These are phyloP conservation scores for Callocephalon fimbriatum DNA, from an alignment of 2,113 vertebrate species.

Conservation along the genomic window DNA sequence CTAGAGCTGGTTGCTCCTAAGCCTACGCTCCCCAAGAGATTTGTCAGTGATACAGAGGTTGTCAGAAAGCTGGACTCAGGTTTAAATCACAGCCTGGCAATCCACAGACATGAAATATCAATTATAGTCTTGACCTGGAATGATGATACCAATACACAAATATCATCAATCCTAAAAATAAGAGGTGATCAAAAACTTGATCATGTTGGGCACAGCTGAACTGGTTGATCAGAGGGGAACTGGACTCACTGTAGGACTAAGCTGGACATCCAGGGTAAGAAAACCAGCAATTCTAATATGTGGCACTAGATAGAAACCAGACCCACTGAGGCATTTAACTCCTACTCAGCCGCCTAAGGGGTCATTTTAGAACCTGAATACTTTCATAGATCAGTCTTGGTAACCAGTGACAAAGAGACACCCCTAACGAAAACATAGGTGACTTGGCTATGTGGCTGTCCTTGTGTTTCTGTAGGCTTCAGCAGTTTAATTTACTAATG, in stretches of 20 bases:
- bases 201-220: not conserved
- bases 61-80: not conserved
- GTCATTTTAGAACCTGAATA: not conserved
- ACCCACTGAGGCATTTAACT: not conserved
- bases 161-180: not conserved
- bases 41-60: not conserved
- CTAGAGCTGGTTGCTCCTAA: not conserved
- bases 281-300: not conserved
- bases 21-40: rapidly evolving
- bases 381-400: not conserved
- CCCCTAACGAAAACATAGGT: rapidly evolving
- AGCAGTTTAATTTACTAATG: not conserved
- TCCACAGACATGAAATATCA: not conserved
- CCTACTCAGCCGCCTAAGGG: not conserved
- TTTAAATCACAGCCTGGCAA: not conserved
- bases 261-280: not conserved
- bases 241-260: not conserved
- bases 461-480: not conserved
- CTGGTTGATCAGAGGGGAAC: not conserved
- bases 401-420: not conserved
- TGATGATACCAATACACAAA: not conserved
- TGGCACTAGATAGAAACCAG: not conserved
- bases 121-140: not conserved
- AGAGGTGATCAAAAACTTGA: not conserved
- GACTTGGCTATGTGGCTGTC: rapidly evolving